These are phyloP conservation scores for Andrena bucephala DNA, from an alignment of 2,888 invertebrate species.

Conservation along the genomic window DNA sequence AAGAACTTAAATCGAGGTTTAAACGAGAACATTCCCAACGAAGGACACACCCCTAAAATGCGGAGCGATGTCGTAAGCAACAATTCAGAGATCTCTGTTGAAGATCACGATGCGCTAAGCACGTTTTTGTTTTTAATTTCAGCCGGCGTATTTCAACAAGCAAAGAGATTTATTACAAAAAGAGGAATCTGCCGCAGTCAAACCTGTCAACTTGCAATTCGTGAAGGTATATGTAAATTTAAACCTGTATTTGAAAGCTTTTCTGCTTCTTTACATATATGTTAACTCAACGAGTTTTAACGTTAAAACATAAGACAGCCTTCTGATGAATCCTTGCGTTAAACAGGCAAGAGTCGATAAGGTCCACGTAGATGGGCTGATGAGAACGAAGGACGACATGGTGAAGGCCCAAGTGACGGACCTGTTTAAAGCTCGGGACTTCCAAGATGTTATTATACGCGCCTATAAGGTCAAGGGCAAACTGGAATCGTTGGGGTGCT, in stretches of 20 bases:
- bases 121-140: constrained; percentile 38
- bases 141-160: constrained; percentile 56
- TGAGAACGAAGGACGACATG: constrained; percentile 95
- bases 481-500: constrained; percentile 94
- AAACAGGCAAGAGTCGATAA: constrained; percentile 92
- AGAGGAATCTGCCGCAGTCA: constrained; percentile 38
- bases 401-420: constrained; percentile 92
- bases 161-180: constrained; percentile 41
- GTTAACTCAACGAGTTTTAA: constrained; percentile 45
- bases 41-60: constrained; percentile 34
- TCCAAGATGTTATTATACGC: constrained; percentile 92
- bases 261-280: background rate
- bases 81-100: background rate
- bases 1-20: constrained; percentile 57
- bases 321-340: constrained; percentile 6
- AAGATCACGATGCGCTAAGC: background rate
- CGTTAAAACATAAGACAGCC: background rate
- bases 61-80: constrained; percentile 59
- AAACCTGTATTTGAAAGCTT: background rate
- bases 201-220: constrained; percentile 71
- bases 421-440: constrained; percentile 93
- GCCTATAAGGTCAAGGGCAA: constrained; percentile 90
- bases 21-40: constrained; percentile 25
- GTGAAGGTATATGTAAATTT: constrained; percentile 70
- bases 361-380: constrained; percentile 94